Base-by-base conservation (phyloP, 2,797 vertebrate genomes). In the Chrosomus eos region DNA sequence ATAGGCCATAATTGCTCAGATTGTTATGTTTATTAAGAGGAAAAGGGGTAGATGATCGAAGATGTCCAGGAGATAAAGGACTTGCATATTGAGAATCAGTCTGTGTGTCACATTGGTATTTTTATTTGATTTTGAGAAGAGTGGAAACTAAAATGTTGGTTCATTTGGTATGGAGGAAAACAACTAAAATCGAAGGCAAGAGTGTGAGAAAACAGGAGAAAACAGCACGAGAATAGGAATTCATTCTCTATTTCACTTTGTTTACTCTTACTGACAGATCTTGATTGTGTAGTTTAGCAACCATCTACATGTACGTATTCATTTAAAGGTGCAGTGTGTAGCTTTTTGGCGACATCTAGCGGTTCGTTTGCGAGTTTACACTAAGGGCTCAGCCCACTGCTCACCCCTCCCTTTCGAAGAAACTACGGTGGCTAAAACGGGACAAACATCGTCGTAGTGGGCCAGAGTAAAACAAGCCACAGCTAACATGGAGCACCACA, bases 1-100 rank as follows among this genome's bases (percentile, higher is more conserved):
- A 88, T 55, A 36, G 79, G 40, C 23, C 53, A 64, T 88, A 87
- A 89, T 87, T 81, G 86, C 23, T 28, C 7, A 64, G 82, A 87
- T 85, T 82, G 60, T 77, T 51, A 66, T 78, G 48, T 73, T 89
- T 80, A 85, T 58, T 38, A 51, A 40, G 62, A 81, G 38, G 60
- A 82, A 71, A 76, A 31, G 45, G 64, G 68, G 23, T 31, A 71
- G 75, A 81, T 62, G 45, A 16, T 31, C 10, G 2, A 11, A 73
- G 74, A 86, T 71, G 36, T 82, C 66, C 4, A 19, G 26, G 48
- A 84, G 60, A 87, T 64, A 71, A 80, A 67, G 19, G 64, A 53
- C 31, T 48, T 72, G 55, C 75, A n/a, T 79, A 60, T 33, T 80
- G 26, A 79, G 40, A 64, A 74, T 45, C 23, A 62, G 16, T 43